Evolutionary conservation across 1,140 invertebrate genomes (phyloP).

Genomic region (Meloidogyne exigua): DNA sequence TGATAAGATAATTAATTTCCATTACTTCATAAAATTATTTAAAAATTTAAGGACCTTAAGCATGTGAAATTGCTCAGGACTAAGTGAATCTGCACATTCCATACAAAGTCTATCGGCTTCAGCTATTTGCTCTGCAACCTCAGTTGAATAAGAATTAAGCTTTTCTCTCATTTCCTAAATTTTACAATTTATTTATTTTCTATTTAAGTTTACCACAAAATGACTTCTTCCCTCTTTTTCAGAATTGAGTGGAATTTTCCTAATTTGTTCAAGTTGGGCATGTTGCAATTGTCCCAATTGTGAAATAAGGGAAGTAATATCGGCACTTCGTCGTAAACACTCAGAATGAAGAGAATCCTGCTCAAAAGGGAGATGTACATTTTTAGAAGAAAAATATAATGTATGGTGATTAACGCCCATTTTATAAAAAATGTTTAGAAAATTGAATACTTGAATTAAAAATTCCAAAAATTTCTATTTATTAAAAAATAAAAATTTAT

Average conservation of each 20-base stretch:
- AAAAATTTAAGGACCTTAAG: conserved; percentile 6
- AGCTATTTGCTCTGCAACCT: conserved; percentile 34
- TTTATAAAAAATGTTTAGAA: background rate
- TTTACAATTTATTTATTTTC: background rate
- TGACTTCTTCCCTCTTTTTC: background rate
- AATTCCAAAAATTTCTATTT: no score
- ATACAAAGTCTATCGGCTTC: conserved; percentile 37
- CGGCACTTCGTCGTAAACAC: conserved; percentile 6
- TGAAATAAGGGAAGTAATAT: conserved; percentile 23
- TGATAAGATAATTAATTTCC: no score
- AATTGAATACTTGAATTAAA: no score
- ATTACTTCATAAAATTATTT: no score
- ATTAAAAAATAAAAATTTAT: no score
- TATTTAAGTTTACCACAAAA: background rate
- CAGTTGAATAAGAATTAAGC: conserved; percentile 18
- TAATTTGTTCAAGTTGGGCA: conserved; percentile 23
- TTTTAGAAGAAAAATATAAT: background rate
- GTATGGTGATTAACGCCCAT: background rate
- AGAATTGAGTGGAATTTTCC: background rate
- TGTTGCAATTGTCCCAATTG: conserved; percentile 25
- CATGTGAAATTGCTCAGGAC: conserved; percentile 39
- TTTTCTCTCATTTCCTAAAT: conserved; percentile 37
- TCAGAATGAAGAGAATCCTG: conserved; percentile 31
- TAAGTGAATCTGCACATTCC: conserved; percentile 40
- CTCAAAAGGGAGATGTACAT: background rate